Percentiles rank a stretch among this genome's conserved stretches.
Evolutionary conservation across 2,888 invertebrate species (phyloP).

Genomic region (Himalopsyche tibetana): DNA sequence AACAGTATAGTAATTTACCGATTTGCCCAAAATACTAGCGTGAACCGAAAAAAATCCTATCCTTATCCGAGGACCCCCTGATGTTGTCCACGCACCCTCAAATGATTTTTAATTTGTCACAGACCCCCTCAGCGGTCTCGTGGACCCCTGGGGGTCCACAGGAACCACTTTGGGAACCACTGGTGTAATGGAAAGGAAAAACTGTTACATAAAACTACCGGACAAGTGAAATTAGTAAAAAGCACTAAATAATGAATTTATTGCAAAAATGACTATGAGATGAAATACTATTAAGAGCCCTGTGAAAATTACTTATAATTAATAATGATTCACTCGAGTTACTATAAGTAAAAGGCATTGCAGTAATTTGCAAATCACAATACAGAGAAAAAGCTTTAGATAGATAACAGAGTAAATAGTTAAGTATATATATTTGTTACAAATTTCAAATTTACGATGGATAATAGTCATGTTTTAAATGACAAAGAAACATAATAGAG

Average conservation of each 20-base stretch:
- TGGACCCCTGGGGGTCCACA: no score
- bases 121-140: no score
- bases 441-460: background rate
- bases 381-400: conserved; percentile 23
- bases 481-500: background rate
- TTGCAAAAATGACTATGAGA: background rate
- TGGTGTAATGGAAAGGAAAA: no score
- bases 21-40: no score
- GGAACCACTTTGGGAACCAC: no score
- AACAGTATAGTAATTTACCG: no score
- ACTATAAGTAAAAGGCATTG: conserved; percentile 55
- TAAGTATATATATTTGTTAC: background rate
- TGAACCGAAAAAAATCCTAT: no score
- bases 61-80: no score
- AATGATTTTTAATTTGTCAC: no score
- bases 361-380: conserved; percentile 53
- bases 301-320: background rate
- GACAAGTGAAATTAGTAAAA: background rate
- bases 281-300: background rate
- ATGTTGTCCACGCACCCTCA: no score
- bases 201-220: no score
- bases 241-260: background rate
- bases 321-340: conserved; percentile 43
- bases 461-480: background rate
- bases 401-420: background rate